Evolutionary conservation across 1,140 invertebrate species (phyloP).

Genomic region (Nylanderia fulva): DNA sequence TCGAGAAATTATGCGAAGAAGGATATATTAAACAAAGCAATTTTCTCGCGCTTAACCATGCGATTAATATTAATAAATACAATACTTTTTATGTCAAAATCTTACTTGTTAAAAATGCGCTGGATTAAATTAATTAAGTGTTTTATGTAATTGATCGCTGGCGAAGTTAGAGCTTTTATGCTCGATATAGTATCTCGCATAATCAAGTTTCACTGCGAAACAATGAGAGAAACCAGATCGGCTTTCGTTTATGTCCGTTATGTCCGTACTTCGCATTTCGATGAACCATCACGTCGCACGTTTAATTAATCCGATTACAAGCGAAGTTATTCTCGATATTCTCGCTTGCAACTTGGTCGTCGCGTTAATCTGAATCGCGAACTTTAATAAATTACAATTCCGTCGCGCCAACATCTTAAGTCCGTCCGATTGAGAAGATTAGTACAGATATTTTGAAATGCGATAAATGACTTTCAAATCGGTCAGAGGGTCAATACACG

Average conservation of each 20-base stretch:
- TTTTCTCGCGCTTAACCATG: not conserved
- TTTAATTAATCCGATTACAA: conserved; percentile 59
- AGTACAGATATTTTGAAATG: not conserved
- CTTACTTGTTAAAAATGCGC: conserved; percentile 18
- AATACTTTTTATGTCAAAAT: not conserved
- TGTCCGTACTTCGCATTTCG: conserved; percentile 48
- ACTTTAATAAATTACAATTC: conserved; percentile 63
- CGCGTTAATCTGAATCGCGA: conserved; percentile 36
- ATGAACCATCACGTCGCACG: conserved; percentile 39
- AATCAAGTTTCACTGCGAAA: conserved; percentile 25
- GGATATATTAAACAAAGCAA: conserved; percentile 35
- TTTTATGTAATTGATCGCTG: conserved; percentile 12
- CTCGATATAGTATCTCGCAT: not conserved
- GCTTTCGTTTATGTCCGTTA: conserved; percentile 40
- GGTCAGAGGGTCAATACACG: not conserved
- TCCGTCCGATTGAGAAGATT: conserved; percentile 7
- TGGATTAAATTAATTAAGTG: conserved; percentile 10
- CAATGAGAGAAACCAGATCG: conserved; percentile 45
- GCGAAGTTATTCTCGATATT: conserved; percentile 52
- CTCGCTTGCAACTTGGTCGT: conserved; percentile 42
- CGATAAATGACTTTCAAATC: conserved; percentile 20
- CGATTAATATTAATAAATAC: conserved; percentile 46
- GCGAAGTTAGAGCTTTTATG: conserved; percentile 29
- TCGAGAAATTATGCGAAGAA: not conserved
- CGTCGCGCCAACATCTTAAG: not conserved